Evolutionary conservation across 2,113 vertebrate genomes (phyloP).

Genomic region (Lophochroa leadbeateri): DNA sequence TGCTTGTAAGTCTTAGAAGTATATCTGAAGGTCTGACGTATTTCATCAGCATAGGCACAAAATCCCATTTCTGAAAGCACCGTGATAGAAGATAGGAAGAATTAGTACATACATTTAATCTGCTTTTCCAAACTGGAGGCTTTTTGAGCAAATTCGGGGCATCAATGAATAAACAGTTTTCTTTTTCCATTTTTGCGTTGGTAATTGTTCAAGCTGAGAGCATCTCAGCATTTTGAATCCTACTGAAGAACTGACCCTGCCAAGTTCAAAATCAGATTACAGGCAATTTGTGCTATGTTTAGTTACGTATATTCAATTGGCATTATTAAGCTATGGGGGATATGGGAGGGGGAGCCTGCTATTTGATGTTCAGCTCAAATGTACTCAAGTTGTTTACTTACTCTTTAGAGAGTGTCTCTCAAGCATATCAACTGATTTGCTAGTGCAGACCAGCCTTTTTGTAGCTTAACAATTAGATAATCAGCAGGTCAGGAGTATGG

Average conservation of each 20-base stretch:
- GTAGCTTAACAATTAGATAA: neutral
- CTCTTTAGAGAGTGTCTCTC: neutral
- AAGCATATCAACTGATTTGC: neutral
- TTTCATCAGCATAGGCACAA: conserved; percentile 20
- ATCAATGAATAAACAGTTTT: neutral
- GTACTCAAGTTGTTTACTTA: neutral
- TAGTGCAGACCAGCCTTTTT: neutral
- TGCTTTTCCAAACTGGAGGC: neutral
- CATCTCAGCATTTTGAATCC: neutral
- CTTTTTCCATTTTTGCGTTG: neutral
- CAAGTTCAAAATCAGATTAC: conserved; percentile 24
- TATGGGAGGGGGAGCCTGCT: rapidly evolving
- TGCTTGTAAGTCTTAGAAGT: conserved; percentile 12
- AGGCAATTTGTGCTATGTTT: neutral
- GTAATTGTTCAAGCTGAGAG: conserved; percentile 11
- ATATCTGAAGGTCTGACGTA: conserved; percentile 1
- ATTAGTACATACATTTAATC: conserved; percentile 30
- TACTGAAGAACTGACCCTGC: neutral
- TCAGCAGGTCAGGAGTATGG: neutral
- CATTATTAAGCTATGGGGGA: neutral
- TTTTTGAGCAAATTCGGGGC: neutral
- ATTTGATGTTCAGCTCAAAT: neutral
- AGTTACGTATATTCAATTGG: neutral
- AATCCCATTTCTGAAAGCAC: conserved; percentile 30
- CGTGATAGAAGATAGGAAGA: neutral